Base-by-base conservation (phyloP, 2,888 invertebrate species). In the Rhogogaster chlorosoma region DNA sequence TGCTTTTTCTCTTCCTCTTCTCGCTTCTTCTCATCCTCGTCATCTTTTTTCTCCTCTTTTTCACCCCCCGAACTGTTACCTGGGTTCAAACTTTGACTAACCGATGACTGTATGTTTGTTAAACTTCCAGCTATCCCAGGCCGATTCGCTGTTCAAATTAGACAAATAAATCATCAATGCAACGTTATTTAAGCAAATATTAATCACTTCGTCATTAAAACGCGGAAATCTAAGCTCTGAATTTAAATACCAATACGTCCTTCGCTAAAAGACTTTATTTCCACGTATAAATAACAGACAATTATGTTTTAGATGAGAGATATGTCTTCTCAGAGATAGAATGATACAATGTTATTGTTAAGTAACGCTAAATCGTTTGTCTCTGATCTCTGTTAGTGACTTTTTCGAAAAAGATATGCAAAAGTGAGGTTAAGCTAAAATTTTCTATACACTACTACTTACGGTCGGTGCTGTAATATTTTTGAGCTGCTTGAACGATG, bases 1-100 rank as follows among this genome's bases (percentile, higher is more conserved):
- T 96, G 95, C 89, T 96, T 94, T 42, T 90, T 90, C 32, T 93
- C 93, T 83, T 95, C 95, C 92, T 88, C 94, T 88, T 92, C 95
- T 87, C 95, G 95, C 87, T 94, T 94, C 71, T 94, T 94, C 87
- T 95, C 94, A 86, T 95, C 95, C 84, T 95, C 95, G 91, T 95
- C 94, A 64, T 92, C 92, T 86, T 94, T 94, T 84, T 95, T 95
- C 86, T 95, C 95, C 75, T 94, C 94, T 88, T 95, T 94, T 36
- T 95, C 94, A 87, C 95, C 94, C 86, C 94, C 94, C 67, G 94
- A 93, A 82, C 32, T 53, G 38, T 26, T 32, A 2, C 36, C 78
- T 1, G 80, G 61, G 0, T 61, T 80, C 61, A 80, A 61, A 61
- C 45, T 36, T 38, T 80, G 80, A 61, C 49, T 38, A 36, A 80